phyloP scores from a whole-genome alignment of 2,797 vertebrate genomes.

The Pipistrellus nathusii region DNA sequence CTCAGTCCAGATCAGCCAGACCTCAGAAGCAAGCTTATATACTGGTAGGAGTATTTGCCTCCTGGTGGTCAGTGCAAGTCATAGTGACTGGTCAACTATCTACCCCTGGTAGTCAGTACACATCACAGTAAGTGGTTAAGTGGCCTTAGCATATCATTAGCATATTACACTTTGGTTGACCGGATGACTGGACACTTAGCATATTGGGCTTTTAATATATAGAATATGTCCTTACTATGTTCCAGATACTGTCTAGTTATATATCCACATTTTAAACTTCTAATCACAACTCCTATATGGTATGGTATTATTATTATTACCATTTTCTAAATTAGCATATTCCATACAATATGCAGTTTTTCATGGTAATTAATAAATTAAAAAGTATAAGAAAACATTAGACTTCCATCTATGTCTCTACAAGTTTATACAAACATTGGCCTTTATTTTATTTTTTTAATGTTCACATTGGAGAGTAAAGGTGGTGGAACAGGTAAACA shows the following conservation, averaged over 20 bases:
- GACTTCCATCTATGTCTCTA: neutral
- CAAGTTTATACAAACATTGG: neutral
- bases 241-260: neutral
- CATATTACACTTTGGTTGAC: too few species aligned
- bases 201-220: too few species aligned
- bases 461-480: neutral
- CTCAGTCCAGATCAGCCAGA: too few species aligned
- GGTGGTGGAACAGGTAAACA: too few species aligned
- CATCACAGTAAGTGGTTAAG: too few species aligned
- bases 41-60: too few species aligned
- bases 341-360: neutral
- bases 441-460: neutral
- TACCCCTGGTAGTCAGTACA: too few species aligned
- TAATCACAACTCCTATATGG: neutral
- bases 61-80: too few species aligned
- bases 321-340: neutral
- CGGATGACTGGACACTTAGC: too few species aligned
- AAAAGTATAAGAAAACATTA: conserved; percentile 9
- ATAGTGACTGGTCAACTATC: too few species aligned
- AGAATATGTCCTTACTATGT: neutral
- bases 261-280: neutral
- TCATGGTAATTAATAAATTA: conserved; percentile 17
- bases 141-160: too few species aligned
- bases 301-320: neutral
- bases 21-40: too few species aligned